Percentiles rank a stretch among this genome's conserved stretches.
These are phyloP conservation scores for Podilymbus podiceps DNA, from an alignment of 2,113 vertebrate species.

Conservation along the genomic window DNA sequence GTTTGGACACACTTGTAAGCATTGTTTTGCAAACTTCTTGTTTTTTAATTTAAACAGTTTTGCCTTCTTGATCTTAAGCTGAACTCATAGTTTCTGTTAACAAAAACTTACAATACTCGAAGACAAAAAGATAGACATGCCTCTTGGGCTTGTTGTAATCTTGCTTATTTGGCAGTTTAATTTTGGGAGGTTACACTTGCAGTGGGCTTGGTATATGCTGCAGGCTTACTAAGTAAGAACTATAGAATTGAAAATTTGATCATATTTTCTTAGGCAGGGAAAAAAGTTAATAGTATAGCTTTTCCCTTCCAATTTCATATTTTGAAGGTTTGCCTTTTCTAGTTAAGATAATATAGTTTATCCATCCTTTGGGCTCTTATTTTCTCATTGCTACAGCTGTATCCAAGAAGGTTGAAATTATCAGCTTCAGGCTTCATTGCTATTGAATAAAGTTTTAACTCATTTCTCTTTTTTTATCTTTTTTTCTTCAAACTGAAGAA, in stretches of 20 bases:
- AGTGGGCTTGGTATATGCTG: not conserved
- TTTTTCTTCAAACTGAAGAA: not conserved
- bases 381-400: conserved; percentile 35
- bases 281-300: conserved; percentile 1
- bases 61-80: conserved; percentile 35
- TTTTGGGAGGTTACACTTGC: conserved; percentile 13
- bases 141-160: conserved; percentile 12
- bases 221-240: not conserved
- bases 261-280: not conserved
- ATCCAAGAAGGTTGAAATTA: not conserved
- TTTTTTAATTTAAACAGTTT: conserved; percentile 49
- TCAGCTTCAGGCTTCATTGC: conserved; percentile 38
- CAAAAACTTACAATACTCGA: not conserved
- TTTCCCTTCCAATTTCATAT: conserved; percentile 16
- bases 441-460: conserved; percentile 41
- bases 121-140: conserved; percentile 20
- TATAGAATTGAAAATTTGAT: conserved; percentile 14
- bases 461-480: not conserved
- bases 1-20: conserved; percentile 11
- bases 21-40: conserved; percentile 56
- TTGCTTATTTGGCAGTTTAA: conserved; percentile 49
- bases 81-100: not conserved
- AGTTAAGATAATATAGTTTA: conserved; percentile 46
- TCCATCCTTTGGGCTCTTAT: conserved; percentile 43
- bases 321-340: conserved; percentile 27